Percentiles rank a stretch among this genome's conserved stretches.
Conservation (phyloP, 2,797 vertebrate species). For the Oreortyx pictus region DNA sequence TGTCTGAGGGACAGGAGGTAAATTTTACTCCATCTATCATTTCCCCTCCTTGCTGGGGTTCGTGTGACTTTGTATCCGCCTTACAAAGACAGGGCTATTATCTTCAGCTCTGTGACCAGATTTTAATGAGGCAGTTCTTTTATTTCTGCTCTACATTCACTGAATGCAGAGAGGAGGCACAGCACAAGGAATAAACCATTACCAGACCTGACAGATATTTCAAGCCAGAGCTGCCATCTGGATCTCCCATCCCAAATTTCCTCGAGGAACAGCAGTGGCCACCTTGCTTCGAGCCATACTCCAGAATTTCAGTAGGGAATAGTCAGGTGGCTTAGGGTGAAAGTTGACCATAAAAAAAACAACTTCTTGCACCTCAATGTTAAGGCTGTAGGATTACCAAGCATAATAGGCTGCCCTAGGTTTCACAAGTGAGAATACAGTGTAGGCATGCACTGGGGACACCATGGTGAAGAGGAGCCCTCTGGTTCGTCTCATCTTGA, state of each 20-base stretch:
- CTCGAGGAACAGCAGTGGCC: neutral
- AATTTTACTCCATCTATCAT: neutral
- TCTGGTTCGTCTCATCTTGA: neutral
- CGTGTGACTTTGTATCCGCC: accelerated
- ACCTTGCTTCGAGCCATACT: neutral
- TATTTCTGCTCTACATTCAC: slow-evolving; percentile 13
- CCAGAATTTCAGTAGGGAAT: neutral
- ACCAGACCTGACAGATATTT: neutral
- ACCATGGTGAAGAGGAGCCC: neutral
- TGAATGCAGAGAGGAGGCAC: neutral
- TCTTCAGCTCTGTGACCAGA: slow-evolving; percentile 22
- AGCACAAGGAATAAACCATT: neutral
- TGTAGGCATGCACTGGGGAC: neutral
- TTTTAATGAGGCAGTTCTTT: slow-evolving; percentile 36
- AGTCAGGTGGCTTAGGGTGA: neutral
- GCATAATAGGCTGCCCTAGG: neutral
- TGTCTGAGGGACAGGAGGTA: slow-evolving; percentile 15
- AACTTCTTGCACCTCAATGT: neutral
- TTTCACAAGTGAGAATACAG: neutral
- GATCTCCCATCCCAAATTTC: neutral
- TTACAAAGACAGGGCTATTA: slow-evolving; percentile 13
- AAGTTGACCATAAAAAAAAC: neutral
- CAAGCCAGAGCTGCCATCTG: neutral
- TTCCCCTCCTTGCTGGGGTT: neutral
- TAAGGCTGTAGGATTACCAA: neutral